Conservation (phyloP, 2,888 invertebrate genomes). For the Eugnorisma glareosa region DNA sequence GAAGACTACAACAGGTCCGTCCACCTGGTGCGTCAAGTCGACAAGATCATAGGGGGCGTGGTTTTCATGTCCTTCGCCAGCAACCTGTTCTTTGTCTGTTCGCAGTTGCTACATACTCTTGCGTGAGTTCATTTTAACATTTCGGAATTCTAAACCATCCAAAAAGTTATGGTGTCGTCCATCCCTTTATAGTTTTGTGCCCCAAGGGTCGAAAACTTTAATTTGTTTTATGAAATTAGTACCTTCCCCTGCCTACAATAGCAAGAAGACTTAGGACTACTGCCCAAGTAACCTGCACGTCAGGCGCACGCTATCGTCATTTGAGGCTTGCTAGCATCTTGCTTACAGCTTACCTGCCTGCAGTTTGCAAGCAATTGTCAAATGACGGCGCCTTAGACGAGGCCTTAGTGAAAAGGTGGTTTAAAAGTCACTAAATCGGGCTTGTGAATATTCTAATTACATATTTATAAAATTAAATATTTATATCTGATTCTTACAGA, state of each 20-base stretch:
- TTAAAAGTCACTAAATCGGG: background rate
- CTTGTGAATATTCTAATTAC: background rate
- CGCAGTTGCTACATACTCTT: conserved; percentile 92
- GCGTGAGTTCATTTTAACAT: conserved; percentile 83
- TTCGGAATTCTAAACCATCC: too few species aligned
- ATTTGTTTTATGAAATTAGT: background rate
- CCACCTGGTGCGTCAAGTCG: conserved; percentile 90
- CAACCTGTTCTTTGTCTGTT: conserved; percentile 93
- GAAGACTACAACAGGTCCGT: conserved; percentile 91
- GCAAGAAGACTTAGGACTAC: background rate
- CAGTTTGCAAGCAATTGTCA: background rate
- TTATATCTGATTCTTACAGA: conserved; percentile 60
- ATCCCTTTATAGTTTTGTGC: too few species aligned
- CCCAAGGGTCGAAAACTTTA: background rate
- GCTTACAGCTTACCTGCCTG: background rate
- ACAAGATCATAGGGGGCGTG: conserved; percentile 91
- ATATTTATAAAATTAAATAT: background rate
- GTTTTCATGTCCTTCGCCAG: conserved; percentile 92
- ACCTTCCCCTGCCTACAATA: background rate
- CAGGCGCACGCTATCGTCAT: background rate
- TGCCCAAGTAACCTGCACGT: background rate
- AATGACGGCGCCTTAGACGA: background rate
- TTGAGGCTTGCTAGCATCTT: background rate
- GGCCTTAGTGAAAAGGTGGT: background rate
- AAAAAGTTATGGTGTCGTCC: background rate